phyloP scores from a whole-genome alignment of 2,113 vertebrate genomes.

The Pseudopipra pipra region DNA sequence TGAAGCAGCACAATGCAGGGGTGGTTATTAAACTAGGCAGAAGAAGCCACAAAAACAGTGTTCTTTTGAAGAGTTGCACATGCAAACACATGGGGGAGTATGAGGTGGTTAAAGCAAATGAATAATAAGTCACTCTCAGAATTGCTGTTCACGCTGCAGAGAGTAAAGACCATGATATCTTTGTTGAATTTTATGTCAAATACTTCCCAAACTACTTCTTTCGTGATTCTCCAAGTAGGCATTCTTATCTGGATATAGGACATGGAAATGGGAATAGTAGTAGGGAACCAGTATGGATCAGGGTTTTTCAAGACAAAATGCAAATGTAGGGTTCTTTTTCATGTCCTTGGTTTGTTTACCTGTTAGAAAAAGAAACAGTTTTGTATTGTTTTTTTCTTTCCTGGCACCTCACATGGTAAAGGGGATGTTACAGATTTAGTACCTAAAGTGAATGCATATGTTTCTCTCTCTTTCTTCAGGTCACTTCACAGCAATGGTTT shows the following conservation, averaged over 20 bases:
- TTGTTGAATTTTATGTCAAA: not conserved
- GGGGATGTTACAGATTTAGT: not conserved
- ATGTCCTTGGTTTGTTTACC: not conserved
- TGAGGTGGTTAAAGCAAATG: not conserved
- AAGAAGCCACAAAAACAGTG: not conserved
- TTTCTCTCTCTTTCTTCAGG: slow-evolving; percentile 71
- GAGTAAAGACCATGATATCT: not conserved
- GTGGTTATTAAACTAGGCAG: not conserved
- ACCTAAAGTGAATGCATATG: not conserved
- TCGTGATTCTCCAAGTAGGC: not conserved
- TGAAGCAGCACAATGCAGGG: not conserved
- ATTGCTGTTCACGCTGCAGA: not conserved
- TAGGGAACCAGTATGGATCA: not conserved
- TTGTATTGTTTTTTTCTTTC: not conserved
- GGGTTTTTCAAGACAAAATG: not conserved
- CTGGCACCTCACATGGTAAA: rapidly evolving
- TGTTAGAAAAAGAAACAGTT: not conserved
- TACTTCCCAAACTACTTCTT: not conserved
- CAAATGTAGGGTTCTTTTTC: not conserved
- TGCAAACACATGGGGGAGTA: not conserved
- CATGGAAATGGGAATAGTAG: not conserved
- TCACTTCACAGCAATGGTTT: slow-evolving; percentile 98
- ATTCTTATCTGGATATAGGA: not conserved
- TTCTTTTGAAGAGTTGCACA: not conserved
- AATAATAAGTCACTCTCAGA: not conserved